Base-by-base conservation (phyloP, 2,113 vertebrate species). In the Trogon surrucura region DNA sequence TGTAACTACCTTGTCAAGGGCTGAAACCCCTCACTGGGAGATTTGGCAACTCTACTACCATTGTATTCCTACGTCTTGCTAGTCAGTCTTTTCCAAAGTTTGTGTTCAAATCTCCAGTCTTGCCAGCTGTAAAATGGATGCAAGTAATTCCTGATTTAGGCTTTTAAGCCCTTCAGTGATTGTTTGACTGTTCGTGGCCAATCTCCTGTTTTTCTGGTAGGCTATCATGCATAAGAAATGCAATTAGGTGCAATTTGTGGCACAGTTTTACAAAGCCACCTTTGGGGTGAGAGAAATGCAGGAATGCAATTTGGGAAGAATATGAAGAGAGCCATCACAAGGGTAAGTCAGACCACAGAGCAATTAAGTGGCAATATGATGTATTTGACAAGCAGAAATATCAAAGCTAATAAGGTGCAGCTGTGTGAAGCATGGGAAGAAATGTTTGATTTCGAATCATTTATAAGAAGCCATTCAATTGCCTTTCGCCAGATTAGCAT, bases 401-500 rank as follows among this genome's bases (percentile, higher is more conserved):
- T 51, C 32, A 44, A 70, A 75, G 66, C 36, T 96, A 88, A 94
- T 92, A 91, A 91, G 7, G 53, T 70, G 85, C 83, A 87, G 58
- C 77, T 54, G 69, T 48, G 41, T 9, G 7, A 56, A 78, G 53
- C 56, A 67, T 25, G n/a, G 34, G 71, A 85, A 73, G 10, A 66
- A 17, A 34, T 67, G 34, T 95, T 95, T 83, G 89, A 90, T 89
- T 91, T 80, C 90, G 80, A 96, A 86, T 64, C 91, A 85, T 96
- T 91, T 93, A 75, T 80, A 93, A 93, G 84, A 75, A 90, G 29
- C 85, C 88, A 56, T 91, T 96, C 89, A 89, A 88, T 79, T 89
- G 71, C 79, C 93, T 88, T 70, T 83, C 91, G 88, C 44, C 65
- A 41, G 67, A 94, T 95, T 97, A 94, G 60, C 94, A 96, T 97